A percentile compares a stretch with the other conserved stretches of the same genome.
phyloP scores from a whole-genome alignment of 2,113 vertebrate species.

The Etheostoma spectabile region DNA sequence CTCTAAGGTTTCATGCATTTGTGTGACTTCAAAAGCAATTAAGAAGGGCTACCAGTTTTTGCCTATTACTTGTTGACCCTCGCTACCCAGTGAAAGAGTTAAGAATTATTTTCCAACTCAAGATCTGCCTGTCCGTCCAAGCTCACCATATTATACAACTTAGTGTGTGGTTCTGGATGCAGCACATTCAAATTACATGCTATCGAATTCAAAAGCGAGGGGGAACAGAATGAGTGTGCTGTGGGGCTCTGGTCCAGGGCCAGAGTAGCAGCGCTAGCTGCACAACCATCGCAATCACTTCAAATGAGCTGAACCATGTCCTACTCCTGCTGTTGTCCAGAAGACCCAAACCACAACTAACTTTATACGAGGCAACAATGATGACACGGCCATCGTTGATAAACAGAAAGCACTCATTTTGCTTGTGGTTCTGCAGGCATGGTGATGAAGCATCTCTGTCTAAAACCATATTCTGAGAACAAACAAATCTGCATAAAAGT shows the following conservation, averaged over 20 bases:
- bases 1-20: slow-evolving; percentile 64
- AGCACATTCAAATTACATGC: slow-evolving; percentile 80
- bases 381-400: slow-evolving; percentile 38
- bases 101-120: slow-evolving; percentile 49
- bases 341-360: slow-evolving; percentile 31
- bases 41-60: slow-evolving; percentile 50
- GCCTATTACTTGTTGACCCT: slow-evolving; percentile 55
- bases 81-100: slow-evolving; percentile 61
- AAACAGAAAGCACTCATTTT: slow-evolving; percentile 18
- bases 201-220: slow-evolving; percentile 78
- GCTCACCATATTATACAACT: slow-evolving; percentile 75
- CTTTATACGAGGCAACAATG: neutral
- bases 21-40: slow-evolving; percentile 65
- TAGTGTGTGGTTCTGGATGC: slow-evolving; percentile 77
- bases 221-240: slow-evolving; percentile 28
- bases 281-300: slow-evolving; percentile 67
- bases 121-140: slow-evolving; percentile 52
- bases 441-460: slow-evolving; percentile 4
- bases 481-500: slow-evolving; percentile 56
- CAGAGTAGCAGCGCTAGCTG: slow-evolving; percentile 52
- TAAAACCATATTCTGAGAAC: slow-evolving; percentile 22
- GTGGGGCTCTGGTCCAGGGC: slow-evolving; percentile 46
- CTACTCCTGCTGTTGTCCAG: slow-evolving; percentile 47
- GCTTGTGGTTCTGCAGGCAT: slow-evolving; percentile 2
- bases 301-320: slow-evolving; percentile 54